phyloP scores from a whole-genome alignment of 2,113 vertebrate genomes.

The Melanostigma gelatinosum region DNA sequence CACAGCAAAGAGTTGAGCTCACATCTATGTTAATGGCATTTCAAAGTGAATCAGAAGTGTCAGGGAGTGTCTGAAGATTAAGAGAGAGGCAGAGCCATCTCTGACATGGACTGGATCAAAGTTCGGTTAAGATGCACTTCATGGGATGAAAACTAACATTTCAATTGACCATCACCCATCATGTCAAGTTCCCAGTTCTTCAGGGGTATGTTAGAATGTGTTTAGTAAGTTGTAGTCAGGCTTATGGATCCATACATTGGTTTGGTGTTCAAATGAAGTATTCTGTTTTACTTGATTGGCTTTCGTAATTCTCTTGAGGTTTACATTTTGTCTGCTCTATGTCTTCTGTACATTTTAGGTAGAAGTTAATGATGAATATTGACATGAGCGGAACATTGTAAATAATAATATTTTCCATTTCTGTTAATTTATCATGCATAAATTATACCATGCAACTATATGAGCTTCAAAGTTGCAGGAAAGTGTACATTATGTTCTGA shows the following conservation, averaged over 20 bases:
- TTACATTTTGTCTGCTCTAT: not conserved
- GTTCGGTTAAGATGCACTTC: conserved; percentile 18
- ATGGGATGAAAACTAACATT: conserved; percentile 27
- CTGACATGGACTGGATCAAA: conserved; percentile 44
- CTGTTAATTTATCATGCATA: not conserved
- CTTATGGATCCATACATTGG: not conserved
- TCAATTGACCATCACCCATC: conserved; percentile 25
- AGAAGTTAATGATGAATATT: not conserved
- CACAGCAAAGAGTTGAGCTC: conserved; percentile 46
- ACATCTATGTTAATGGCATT: conserved; percentile 58
- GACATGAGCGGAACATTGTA: not conserved
- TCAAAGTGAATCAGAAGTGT: conserved; percentile 54
- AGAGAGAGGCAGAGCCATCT: conserved; percentile 26
- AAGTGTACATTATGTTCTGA: not conserved
- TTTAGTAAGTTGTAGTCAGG: not conserved
- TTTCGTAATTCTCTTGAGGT: not conserved
- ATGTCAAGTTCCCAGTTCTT: not conserved
- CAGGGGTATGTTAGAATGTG: not conserved
- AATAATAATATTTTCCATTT: not conserved
- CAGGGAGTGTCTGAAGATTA: conserved; percentile 50
- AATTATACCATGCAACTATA: not conserved
- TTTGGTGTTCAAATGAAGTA: not conserved
- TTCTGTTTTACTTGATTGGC: too few species aligned
- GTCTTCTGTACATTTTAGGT: not conserved
- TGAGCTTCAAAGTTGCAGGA: not conserved